Conservation (phyloP, 2,113 vertebrate species). For the Cervus canadensis region DNA sequence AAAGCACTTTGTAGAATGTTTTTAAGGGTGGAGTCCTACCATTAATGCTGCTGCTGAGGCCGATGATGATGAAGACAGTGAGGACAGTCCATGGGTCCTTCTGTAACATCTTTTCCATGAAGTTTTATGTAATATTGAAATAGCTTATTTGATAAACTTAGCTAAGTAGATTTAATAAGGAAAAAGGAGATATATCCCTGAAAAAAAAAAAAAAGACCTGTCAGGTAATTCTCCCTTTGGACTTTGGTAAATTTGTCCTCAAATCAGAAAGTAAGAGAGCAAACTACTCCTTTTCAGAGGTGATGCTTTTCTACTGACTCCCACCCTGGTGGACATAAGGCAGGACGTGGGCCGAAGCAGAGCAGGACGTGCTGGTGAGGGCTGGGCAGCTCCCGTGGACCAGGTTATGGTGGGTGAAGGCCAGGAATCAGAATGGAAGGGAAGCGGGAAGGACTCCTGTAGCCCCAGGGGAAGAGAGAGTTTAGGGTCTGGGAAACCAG, state of each 20-base stretch:
- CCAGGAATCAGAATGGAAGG: not conserved
- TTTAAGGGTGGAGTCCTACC: not conserved
- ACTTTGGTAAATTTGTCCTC: not conserved
- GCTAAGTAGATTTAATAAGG: not conserved
- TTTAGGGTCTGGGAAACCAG: not conserved
- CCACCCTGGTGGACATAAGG: not conserved
- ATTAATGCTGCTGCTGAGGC: not conserved
- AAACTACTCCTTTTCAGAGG: not conserved
- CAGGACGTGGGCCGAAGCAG: not conserved
- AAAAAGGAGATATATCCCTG: not conserved
- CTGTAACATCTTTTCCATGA: not conserved
- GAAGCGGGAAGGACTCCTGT: not conserved
- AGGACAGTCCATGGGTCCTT: accelerated
- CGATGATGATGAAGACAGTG: not conserved
- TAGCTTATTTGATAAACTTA: not conserved
- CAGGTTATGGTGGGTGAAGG: not conserved
- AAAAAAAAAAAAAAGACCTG: not conserved
- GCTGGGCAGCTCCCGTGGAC: not conserved
- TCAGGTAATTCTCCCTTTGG: not conserved
- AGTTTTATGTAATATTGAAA: not conserved
- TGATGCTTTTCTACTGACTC: not conserved
- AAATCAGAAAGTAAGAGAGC: not conserved
- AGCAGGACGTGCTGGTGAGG: not conserved
- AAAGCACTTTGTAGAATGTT: not conserved
- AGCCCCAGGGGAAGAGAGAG: not conserved